A percentile compares a stretch with the other conserved stretches of the same genome.
These are phyloP conservation scores for Acromyrmex charruanus DNA, from an alignment of 1,140 invertebrate species.

Conservation along the genomic window DNA sequence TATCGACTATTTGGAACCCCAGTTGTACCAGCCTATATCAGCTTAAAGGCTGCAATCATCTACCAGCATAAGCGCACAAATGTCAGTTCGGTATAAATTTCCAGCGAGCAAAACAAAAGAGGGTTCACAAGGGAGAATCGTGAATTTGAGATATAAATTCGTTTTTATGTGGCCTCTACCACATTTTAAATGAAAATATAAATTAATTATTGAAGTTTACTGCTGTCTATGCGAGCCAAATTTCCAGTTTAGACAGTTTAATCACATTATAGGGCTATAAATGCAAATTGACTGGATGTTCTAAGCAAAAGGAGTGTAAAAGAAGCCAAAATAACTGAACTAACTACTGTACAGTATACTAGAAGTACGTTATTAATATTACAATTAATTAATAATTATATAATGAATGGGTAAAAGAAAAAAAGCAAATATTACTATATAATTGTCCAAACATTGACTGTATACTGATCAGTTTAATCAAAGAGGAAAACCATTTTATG, in stretches of 20 bases:
- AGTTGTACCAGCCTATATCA: conserved; percentile 56
- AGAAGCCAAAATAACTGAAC: conserved; percentile 82
- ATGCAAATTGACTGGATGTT: conserved; percentile 67
- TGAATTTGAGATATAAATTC: conserved; percentile 46
- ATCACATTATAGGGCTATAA: conserved; percentile 58
- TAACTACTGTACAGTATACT: conserved; percentile 85
- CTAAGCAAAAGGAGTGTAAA: conserved; percentile 69
- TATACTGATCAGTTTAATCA: conserved; percentile 72
- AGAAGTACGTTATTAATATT: conserved; percentile 83
- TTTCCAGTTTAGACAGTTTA: conserved; percentile 50
- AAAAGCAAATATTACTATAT: conserved; percentile 67
- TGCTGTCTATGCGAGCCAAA: conserved; percentile 30
- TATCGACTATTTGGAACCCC: conserved; percentile 58
- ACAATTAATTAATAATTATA: conserved; percentile 82
- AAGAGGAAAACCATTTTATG: conserved; percentile 72
- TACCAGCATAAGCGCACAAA: conserved; percentile 73
- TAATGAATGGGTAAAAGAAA: conserved; percentile 77
- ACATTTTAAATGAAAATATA: conserved; percentile 11
- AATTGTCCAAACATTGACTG: conserved; percentile 62
- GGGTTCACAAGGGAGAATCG: conserved; percentile 35
- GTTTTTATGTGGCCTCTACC: conserved; percentile 48
- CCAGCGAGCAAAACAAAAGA: conserved; percentile 52
- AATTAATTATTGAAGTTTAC: conserved; percentile 29
- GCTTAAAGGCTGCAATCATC: conserved; percentile 49
- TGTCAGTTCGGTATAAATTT: conserved; percentile 50